phyloP scores from a whole-genome alignment of 2,113 vertebrate genomes.

The Lepus americanus region DNA sequence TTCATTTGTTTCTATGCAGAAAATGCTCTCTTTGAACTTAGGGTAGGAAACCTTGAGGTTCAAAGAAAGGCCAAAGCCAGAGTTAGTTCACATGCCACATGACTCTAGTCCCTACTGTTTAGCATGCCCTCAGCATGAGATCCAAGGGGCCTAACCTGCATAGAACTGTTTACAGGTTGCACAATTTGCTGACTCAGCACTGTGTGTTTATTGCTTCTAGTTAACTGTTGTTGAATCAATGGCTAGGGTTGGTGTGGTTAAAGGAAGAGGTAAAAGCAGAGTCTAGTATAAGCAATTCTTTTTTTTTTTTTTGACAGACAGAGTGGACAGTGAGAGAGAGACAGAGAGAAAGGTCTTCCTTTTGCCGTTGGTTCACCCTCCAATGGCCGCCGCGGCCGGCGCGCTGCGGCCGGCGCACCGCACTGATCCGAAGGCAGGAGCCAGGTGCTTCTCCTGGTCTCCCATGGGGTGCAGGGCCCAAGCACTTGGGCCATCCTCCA shows the following conservation, averaged over 20 bases:
- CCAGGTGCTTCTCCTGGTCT: no score
- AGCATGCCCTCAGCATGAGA: background rate
- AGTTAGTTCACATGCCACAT: background rate
- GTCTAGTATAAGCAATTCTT: conserved; percentile 36
- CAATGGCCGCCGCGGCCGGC: no score
- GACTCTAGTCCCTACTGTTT: background rate
- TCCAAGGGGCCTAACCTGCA: background rate
- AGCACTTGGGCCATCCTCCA: no score
- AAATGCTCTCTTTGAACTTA: conserved; percentile 53
- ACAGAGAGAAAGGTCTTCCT: no score
- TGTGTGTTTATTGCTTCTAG: conserved; percentile 20
- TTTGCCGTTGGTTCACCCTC: no score
- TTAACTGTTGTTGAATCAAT: conserved; percentile 48
- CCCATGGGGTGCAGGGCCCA: no score
- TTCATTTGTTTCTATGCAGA: conserved; percentile 35
- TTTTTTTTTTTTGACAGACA: no score
- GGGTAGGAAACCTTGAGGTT: conserved; percentile 2
- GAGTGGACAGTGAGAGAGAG: no score
- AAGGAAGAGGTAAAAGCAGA: conserved; percentile 18
- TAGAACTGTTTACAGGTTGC: background rate
- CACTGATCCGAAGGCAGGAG: no score
- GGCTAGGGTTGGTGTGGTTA: background rate
- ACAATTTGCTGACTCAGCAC: background rate
- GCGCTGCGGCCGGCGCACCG: no score
- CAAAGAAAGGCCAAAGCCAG: background rate